Percentiles rank a stretch among this genome's conserved stretches.
phyloP scores from a whole-genome alignment of 2,113 vertebrate genomes.

The Cariama cristata region DNA sequence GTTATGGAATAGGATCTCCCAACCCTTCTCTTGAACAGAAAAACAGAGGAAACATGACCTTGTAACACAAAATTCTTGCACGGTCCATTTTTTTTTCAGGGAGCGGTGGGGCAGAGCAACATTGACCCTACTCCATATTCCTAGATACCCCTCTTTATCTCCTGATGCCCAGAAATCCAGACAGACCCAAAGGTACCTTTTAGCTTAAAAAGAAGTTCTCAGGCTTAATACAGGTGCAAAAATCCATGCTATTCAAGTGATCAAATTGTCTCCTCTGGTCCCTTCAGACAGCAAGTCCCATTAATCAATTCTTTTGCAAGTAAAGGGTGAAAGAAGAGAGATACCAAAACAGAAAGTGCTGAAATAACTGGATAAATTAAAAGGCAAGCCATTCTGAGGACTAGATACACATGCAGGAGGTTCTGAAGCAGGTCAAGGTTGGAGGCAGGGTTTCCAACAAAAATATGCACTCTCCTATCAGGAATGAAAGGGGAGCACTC shows the following conservation, averaged over 20 bases:
- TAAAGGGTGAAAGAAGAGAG: neutral
- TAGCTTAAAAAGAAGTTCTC: neutral
- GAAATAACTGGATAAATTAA: neutral
- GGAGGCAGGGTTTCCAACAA: neutral
- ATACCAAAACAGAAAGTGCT: neutral
- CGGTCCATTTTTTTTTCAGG: neutral
- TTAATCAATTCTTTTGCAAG: neutral
- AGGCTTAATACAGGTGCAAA: neutral
- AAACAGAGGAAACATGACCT: neutral
- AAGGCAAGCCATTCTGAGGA: neutral
- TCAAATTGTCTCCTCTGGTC: neutral
- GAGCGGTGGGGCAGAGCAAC: neutral
- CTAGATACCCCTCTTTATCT: neutral
- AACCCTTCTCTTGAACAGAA: neutral
- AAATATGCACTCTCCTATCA: neutral
- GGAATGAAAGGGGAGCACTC: neutral
- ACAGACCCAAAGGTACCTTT: neutral
- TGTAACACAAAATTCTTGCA: neutral
- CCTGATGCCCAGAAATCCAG: neutral
- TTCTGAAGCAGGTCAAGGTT: neutral
- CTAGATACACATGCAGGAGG: neutral
- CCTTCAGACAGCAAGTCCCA: neutral
- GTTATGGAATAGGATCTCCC: neutral
- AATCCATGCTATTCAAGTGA: neutral
- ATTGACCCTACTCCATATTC: neutral